Evolutionary conservation across 2,113 vertebrate species (phyloP).

Genomic region (Phylloscopus trochilus): DNA sequence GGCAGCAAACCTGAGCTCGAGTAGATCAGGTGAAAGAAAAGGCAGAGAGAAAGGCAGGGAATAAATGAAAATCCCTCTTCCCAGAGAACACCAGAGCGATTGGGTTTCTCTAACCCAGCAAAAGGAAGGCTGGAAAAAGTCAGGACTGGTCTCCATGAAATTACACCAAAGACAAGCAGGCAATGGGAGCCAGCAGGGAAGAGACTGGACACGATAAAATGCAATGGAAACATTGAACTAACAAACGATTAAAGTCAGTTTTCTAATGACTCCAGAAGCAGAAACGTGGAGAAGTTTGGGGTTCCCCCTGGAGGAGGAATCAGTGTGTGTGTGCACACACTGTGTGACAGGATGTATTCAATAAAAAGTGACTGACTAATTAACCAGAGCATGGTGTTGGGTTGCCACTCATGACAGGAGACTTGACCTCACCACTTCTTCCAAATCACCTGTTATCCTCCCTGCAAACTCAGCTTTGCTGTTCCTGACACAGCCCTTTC

Average conservation of each 20-base stretch:
- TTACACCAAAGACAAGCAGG: neutral
- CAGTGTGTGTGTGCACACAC: rapidly evolving
- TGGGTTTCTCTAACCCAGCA: neutral
- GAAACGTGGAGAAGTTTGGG: neutral
- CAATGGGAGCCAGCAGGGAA: neutral
- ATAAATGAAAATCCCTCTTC: neutral
- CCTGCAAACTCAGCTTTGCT: neutral
- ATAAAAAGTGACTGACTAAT: neutral
- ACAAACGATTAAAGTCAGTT: neutral
- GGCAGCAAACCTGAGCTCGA: neutral
- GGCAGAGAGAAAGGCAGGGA: neutral
- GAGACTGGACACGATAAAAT: neutral
- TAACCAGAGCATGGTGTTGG: neutral
- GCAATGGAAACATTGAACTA: neutral
- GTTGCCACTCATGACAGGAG: neutral
- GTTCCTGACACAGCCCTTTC: neutral
- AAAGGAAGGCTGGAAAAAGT: neutral
- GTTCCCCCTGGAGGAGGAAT: neutral
- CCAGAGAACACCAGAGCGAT: neutral
- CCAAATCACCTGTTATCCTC: neutral
- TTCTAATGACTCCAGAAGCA: neutral
- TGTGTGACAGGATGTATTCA: rapidly evolving
- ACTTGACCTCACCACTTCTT: neutral
- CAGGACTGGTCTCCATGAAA: neutral
- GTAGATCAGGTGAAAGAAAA: neutral